A percentile compares a stretch with the other conserved stretches of the same genome.
Evolutionary conservation across 2,797 vertebrate genomes (phyloP).

Genomic region (Apodemus agrarius): DNA sequence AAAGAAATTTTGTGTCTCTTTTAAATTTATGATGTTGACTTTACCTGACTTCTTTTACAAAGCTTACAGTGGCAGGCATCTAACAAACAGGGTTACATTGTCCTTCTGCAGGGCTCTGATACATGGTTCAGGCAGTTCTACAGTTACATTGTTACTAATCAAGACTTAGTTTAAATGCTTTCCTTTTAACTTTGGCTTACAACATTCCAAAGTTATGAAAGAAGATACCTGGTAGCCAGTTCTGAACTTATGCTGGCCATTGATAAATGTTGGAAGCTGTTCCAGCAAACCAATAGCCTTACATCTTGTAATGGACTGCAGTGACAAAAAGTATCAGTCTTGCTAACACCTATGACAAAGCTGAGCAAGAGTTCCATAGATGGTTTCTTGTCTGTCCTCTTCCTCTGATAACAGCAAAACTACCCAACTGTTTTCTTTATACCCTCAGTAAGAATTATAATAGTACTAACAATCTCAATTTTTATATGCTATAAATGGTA

Average conservation of each 20-base stretch:
- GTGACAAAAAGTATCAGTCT: not conserved
- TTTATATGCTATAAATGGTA: not conserved
- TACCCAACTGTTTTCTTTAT: not conserved
- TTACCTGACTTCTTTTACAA: not conserved
- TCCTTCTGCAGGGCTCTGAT: not conserved
- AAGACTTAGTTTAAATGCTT: not conserved
- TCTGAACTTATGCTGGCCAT: not conserved
- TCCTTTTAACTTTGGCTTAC: not conserved
- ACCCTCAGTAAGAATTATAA: not conserved
- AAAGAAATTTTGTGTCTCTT: not conserved
- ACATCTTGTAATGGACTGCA: not conserved
- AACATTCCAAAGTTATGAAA: not conserved
- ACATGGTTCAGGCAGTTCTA: not conserved
- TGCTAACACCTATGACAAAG: not conserved
- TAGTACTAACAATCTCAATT: not conserved
- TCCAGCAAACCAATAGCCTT: not conserved
- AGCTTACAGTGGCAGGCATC: not conserved
- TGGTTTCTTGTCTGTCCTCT: not conserved
- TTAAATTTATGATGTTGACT: not conserved
- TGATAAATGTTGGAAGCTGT: not conserved
- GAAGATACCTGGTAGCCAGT: not conserved
- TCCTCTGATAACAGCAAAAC: not conserved
- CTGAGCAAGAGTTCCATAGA: not conserved
- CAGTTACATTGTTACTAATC: not conserved
- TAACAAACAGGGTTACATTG: not conserved